Conservation (phyloP, 1,140 invertebrate species). For the Drosophila kikkawai region DNA sequence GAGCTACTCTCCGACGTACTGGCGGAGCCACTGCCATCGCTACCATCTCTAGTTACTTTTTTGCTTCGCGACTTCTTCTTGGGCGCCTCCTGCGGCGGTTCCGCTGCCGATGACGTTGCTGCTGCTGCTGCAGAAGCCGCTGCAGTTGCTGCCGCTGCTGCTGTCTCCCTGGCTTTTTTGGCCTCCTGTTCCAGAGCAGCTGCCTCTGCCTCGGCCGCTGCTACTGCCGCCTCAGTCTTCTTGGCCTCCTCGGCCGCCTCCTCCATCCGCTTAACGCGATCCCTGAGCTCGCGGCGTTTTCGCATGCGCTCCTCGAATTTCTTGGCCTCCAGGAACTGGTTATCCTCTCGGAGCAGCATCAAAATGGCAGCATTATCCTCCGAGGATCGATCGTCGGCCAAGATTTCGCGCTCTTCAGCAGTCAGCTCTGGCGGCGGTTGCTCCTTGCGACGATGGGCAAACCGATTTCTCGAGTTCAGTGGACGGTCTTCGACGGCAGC, state of each 20-base stretch:
- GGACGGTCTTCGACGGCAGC: conserved; percentile 36
- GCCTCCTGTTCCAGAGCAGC: conserved; percentile 75
- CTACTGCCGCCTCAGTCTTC: conserved; percentile 43
- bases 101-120: conserved; percentile 48
- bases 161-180: conserved; percentile 33
- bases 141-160: conserved; percentile 58
- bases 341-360: conserved; percentile 83
- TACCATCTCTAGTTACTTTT: conserved; percentile 84
- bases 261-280: conserved; percentile 91
- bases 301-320: conserved; percentile 89
- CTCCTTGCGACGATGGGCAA: conserved; percentile 66
- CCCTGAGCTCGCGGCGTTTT: conserved; percentile 92
- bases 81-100: conserved; percentile 49
- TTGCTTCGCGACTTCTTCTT: conserved; percentile 76
- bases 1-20: conserved; percentile 75
- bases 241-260: conserved; percentile 86
- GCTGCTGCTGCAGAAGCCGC: conserved; percentile 37
- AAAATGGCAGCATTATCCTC: conserved; percentile 82
- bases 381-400: conserved; percentile 78
- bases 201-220: conserved; percentile 63
- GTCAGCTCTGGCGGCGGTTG: conserved; percentile 56
- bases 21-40: conserved; percentile 55
- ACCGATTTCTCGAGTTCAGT: conserved; percentile 65
- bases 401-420: conserved; percentile 70
- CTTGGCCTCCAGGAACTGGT: conserved; percentile 85